phyloP scores from a whole-genome alignment of 2,797 vertebrate genomes.

The Macrochelys suwanniensis region DNA sequence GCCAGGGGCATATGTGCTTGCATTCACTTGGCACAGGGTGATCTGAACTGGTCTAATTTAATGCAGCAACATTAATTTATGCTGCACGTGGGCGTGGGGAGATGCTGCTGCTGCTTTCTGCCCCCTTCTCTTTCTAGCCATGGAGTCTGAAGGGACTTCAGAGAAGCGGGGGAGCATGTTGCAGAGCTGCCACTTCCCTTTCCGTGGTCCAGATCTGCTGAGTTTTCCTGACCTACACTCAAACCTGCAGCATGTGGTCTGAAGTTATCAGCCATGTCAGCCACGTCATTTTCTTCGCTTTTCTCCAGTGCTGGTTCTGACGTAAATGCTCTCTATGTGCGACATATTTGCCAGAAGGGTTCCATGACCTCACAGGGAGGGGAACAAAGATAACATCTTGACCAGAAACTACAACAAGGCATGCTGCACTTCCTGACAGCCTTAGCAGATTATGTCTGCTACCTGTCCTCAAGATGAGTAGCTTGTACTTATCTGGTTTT shows the following conservation, averaged over 20 bases:
- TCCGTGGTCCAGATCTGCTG: not conserved
- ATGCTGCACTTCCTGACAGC: not conserved
- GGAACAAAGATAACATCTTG: conserved; percentile 68
- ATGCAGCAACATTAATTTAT: not conserved
- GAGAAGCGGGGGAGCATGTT: not conserved
- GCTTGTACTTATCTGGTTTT: not conserved
- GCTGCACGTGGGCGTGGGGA: rapidly evolving
- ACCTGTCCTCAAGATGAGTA: conserved; percentile 28
- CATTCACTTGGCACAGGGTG: not conserved
- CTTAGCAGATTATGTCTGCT: conserved; percentile 23
- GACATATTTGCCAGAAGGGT: conserved; percentile 48
- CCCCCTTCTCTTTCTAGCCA: not conserved
- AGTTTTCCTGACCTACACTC: not conserved
- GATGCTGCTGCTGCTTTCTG: not conserved
- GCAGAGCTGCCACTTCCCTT: not conserved
- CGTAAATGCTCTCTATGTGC: conserved; percentile 35
- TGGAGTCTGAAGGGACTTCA: not conserved
- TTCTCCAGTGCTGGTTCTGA: conserved; percentile 45
- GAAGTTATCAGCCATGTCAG: conserved; percentile 33
- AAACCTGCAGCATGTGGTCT: not conserved
- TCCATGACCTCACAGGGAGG: not conserved
- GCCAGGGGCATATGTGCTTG: not conserved
- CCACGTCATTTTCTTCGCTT: conserved; percentile 48
- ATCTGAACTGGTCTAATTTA: not conserved
- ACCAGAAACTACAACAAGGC: conserved; percentile 57